Base-by-base conservation (phyloP, 2,888 invertebrate genomes). In the Megaustenia siamemsis region DNA sequence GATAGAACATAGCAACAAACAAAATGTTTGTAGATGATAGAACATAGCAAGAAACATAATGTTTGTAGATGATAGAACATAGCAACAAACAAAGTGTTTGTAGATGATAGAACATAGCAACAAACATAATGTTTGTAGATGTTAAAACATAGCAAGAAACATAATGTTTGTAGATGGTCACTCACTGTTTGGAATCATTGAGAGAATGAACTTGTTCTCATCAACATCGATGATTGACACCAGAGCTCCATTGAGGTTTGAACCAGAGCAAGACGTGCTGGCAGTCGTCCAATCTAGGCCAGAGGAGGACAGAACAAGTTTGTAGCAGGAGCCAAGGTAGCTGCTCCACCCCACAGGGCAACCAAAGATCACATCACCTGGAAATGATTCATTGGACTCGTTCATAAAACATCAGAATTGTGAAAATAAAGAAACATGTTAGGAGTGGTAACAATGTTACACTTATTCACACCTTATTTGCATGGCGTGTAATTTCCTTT, bases 161-260 rank as follows among this genome's bases (percentile, higher is more conserved):
- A 53, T 49, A 49, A 15, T 49, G 6, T 15, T 49, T 12, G 15
- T 49, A 49, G 6, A 49, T 49, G 24, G 32, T 21, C 40, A 60
- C 82, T 82, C 38, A 82, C 82, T 90, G 87, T 76, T 83, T 38
- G 90, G 89, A 8, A 91, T 78, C 32, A 88, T 87, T 53, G 89
- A 90, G 60, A 84, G 86, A 40, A 91, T 78, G 71, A 90, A 92
- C 24, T 88, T 87, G 53, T 90, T 89, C 81, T 91, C 90, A 15
- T 84, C 77, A 71, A 87, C 86, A 66, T 88, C 87, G 18, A 79
- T 69, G 53, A 91, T 89, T 32, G 89, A 87, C 6, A 86, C 89
- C 0, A 91, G 86, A 10, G 89, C 87, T 1, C 84, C 88, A 0
- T 88, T 88, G n/a, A 88, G 66, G 21, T 68, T 60, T 10, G 87